phyloP scores from a whole-genome alignment of 1,140 invertebrate species.

The Babylonia areolata region DNA sequence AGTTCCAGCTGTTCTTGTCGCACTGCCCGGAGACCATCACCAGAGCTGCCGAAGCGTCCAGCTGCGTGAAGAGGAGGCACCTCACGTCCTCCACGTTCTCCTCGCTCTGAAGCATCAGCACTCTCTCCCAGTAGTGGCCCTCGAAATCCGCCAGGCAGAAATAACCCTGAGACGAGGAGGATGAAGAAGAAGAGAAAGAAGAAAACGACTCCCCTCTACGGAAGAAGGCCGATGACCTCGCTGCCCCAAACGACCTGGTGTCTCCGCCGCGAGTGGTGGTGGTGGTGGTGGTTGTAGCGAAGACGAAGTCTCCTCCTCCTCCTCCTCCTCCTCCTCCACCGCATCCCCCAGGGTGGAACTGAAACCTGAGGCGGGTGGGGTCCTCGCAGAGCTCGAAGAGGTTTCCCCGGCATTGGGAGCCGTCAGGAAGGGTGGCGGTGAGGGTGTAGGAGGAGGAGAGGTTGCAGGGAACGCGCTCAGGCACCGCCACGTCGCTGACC shows the following conservation, averaged over 20 bases:
- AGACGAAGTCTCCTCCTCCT: too few relatives aligned
- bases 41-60: constrained; percentile 46
- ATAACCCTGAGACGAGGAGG: constrained; percentile 45
- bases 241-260: background rate
- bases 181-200: too few relatives aligned
- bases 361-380: constrained; percentile 45
- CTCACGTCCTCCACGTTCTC: constrained; percentile 40
- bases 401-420: constrained; percentile 50
- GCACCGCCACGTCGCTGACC: constrained; percentile 28
- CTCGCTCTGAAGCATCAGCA: constrained; percentile 54
- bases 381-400: constrained; percentile 58
- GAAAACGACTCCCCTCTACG: too few relatives aligned
- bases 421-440: constrained; percentile 48
- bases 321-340: too few relatives aligned
- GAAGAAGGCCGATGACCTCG: background rate
- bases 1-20: constrained; percentile 55
- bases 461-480: constrained; percentile 45
- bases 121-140: constrained; percentile 60
- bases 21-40: constrained; percentile 54
- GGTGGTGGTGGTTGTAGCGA: too few relatives aligned
- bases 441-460: constrained; percentile 47
- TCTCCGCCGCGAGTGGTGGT: too few relatives aligned
- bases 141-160: constrained; percentile 49
- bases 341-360: constrained; percentile 42
- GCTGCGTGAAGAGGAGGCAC: constrained; percentile 48